These are phyloP conservation scores for Mastacembelus armatus DNA, from an alignment of 2,797 vertebrate species.

Conservation along the genomic window DNA sequence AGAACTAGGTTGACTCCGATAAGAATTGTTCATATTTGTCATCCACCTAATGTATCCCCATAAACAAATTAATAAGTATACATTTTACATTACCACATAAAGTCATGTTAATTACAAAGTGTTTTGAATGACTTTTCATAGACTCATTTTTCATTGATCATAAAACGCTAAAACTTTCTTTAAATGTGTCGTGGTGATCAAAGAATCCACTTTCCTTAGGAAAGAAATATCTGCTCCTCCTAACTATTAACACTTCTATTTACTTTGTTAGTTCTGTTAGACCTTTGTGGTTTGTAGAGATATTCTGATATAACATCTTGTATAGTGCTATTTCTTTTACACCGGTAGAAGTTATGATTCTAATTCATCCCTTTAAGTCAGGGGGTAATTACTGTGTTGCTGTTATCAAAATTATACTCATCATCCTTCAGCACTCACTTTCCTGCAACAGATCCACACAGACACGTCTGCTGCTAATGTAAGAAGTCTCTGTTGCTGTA, in stretches of 20 bases:
- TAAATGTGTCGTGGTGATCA: background rate
- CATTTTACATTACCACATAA: too few species aligned
- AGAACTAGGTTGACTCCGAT: background rate
- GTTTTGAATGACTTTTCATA: too few species aligned
- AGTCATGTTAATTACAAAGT: too few species aligned
- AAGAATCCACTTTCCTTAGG: background rate
- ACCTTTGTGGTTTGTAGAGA: background rate
- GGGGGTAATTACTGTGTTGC: constrained; percentile 14
- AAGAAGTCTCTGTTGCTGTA: constrained; percentile 12
- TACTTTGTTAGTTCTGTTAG: background rate
- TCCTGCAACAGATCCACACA: background rate
- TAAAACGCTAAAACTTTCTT: too few species aligned
- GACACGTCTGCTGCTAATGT: background rate
- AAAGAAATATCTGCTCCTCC: too few species aligned
- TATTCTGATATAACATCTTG: background rate
- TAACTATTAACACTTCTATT: background rate
- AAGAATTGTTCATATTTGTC: too few species aligned
- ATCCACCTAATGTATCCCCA: too few species aligned
- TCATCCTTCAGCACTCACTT: background rate
- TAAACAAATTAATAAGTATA: too few species aligned
- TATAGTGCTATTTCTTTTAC: background rate
- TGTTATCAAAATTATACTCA: constrained; percentile 3
- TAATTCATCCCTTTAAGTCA: constrained; percentile 8
- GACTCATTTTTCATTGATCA: too few species aligned
- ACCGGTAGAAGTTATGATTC: background rate